Percentiles rank a stretch among this genome's conserved stretches.
phyloP scores from a whole-genome alignment of 1,140 invertebrate species.

The Euwallacea fornicatus region DNA sequence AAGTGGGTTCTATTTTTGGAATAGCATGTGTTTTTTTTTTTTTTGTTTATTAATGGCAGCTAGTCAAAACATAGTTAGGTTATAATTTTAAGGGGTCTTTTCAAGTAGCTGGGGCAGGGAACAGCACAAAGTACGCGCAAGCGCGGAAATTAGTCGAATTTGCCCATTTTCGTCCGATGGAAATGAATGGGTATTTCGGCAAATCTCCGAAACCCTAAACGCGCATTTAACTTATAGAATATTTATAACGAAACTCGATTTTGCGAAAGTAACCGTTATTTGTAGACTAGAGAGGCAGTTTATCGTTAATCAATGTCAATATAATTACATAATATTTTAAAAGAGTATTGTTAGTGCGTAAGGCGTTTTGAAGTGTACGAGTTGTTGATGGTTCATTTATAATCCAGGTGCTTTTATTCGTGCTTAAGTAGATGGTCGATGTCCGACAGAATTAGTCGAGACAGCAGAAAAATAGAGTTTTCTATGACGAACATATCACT shows the following conservation, averaged over 20 bases:
- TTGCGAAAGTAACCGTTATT: not conserved
- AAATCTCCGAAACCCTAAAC: not conserved
- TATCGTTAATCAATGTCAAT: slow-evolving; percentile 2
- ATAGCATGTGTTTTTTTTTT: slow-evolving; percentile 1
- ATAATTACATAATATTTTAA: not conserved
- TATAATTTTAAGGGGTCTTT: slow-evolving; percentile 33
- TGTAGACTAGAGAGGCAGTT: not conserved
- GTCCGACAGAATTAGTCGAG: too few species aligned
- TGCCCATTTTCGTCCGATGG: not conserved
- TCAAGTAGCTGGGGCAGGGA: slow-evolving; percentile 39
- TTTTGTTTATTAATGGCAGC: slow-evolving; percentile 7
- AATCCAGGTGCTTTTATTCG: too few species aligned
- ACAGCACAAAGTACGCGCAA: slow-evolving; percentile 33
- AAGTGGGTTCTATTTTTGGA: slow-evolving; percentile 18
- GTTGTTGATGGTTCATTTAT: too few species aligned
- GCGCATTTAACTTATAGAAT: not conserved
- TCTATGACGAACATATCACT: too few species aligned
- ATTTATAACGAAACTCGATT: not conserved
- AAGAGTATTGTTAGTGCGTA: slow-evolving; percentile 1
- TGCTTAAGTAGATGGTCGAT: too few species aligned
- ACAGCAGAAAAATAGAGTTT: too few species aligned
- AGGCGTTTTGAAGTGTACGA: not conserved
- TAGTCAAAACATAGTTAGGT: slow-evolving; percentile 12
- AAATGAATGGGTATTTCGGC: not conserved
- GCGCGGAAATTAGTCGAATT: not conserved